phyloP scores from a whole-genome alignment of 2,888 invertebrate genomes.

The Coenonympha glycerion region DNA sequence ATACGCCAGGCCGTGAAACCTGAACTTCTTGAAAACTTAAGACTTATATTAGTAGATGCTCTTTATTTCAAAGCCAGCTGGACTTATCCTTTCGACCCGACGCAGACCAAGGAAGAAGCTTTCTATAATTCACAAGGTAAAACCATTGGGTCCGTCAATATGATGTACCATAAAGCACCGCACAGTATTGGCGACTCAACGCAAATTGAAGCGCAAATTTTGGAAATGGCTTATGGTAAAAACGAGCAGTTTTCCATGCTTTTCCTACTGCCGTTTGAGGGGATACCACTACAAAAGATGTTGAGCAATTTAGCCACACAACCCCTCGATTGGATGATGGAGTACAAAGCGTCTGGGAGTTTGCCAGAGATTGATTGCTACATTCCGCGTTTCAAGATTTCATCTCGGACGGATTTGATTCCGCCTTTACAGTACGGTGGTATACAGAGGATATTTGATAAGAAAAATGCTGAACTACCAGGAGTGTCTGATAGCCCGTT shows the following conservation, averaged over 20 bases:
- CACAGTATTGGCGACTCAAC: slow-evolving; percentile 73
- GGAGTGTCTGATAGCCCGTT: slow-evolving; percentile 75
- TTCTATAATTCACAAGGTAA: slow-evolving; percentile 78
- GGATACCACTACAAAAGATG: slow-evolving; percentile 65
- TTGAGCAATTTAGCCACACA: slow-evolving; percentile 66
- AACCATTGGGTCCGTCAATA: slow-evolving; percentile 76
- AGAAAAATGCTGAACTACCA: slow-evolving; percentile 72
- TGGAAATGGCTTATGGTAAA: slow-evolving; percentile 82
- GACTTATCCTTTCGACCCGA: slow-evolving; percentile 78
- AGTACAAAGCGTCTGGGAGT: slow-evolving; percentile 58
- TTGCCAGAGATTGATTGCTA: slow-evolving; percentile 74
- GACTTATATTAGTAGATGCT: slow-evolving; percentile 79
- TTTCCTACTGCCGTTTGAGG: slow-evolving; percentile 77
- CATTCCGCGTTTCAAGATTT: slow-evolving; percentile 77
- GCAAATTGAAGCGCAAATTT: slow-evolving; percentile 73
- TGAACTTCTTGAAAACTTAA: slow-evolving; percentile 52
- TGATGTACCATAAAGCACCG: slow-evolving; percentile 82
- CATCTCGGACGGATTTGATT: slow-evolving; percentile 65
- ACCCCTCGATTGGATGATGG: slow-evolving; percentile 68
- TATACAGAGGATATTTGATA: slow-evolving; percentile 79
- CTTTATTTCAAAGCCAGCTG: slow-evolving; percentile 84
- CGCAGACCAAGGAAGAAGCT: slow-evolving; percentile 69
- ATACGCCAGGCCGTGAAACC: slow-evolving; percentile 79
- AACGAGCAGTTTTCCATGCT: slow-evolving; percentile 79
- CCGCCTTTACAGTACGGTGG: slow-evolving; percentile 74